These are phyloP conservation scores for Netelia inedita DNA, from an alignment of 2,888 invertebrate species.

Conservation along the genomic window DNA sequence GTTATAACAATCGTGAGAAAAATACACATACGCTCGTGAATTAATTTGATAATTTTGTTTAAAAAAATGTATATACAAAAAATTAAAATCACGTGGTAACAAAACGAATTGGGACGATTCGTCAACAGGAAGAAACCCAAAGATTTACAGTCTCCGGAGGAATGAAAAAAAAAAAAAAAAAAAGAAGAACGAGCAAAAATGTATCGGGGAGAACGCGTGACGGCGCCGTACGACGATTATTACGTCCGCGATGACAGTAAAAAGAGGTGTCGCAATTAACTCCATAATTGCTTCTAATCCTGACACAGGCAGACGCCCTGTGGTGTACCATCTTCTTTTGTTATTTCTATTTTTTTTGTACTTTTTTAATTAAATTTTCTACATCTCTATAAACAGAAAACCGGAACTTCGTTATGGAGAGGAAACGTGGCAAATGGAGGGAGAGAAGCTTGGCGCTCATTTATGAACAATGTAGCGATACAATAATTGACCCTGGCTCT, in stretches of 20 bases:
- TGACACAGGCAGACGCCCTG: not conserved
- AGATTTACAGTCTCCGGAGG: constrained; percentile 7
- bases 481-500: not conserved
- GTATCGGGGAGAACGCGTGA: constrained; percentile 50
- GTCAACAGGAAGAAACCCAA: constrained; percentile 36
- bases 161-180: constrained; percentile 21
- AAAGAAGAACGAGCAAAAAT: not conserved
- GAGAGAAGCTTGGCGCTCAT: too few species aligned
- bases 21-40: not conserved
- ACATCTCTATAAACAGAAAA: too few species aligned
- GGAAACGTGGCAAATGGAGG: too few species aligned
- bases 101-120: constrained; percentile 8
- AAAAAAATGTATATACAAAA: constrained; percentile 25
- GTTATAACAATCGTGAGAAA: constrained; percentile 46
- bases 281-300: constrained; percentile 49
- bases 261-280: constrained; percentile 58
- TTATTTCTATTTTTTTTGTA: not conserved
- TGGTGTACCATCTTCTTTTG: not conserved
- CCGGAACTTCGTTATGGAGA: too few species aligned
- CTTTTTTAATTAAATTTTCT: not conserved
- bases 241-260: constrained; percentile 60
- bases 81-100: not conserved
- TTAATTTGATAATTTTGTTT: constrained; percentile 19
- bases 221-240: constrained; percentile 26
- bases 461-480: not conserved